phyloP scores from a whole-genome alignment of 2,888 invertebrate species.

The Heliconius ethilla region DNA sequence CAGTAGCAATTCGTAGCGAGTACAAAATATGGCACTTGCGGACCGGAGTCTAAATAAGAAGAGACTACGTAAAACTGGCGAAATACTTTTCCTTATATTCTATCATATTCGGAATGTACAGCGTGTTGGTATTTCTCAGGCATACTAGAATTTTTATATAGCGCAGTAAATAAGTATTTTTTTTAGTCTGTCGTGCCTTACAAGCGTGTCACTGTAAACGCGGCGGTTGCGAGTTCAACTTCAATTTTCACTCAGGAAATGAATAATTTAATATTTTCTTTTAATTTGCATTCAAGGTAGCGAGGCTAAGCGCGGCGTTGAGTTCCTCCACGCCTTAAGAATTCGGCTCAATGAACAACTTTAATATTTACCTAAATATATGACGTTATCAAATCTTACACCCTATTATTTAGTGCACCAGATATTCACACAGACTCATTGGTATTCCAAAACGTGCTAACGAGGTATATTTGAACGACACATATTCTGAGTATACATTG shows the following conservation, averaged over 20 bases:
- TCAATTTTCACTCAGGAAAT: neutral
- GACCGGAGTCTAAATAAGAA: conserved; percentile 15
- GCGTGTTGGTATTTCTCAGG: conserved; percentile 1
- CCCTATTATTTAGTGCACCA: conserved; percentile 7
- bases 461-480: conserved; percentile 30
- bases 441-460: conserved; percentile 30
- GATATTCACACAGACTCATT: conserved; percentile 18
- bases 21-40: conserved; percentile 4
- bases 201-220: neutral
- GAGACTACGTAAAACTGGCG: conserved; percentile 12
- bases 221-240: neutral
- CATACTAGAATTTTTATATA: neutral
- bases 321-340: neutral
- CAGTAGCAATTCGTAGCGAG: neutral
- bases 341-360: neutral
- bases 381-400: neutral
- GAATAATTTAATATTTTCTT: no score
- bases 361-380: neutral
- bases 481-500: conserved; percentile 13
- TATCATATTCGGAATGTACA: neutral
- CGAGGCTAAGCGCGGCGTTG: no score
- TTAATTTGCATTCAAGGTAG: neutral
- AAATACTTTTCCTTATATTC: conserved; percentile 9
- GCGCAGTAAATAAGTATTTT: neutral
- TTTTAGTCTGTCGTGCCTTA: no score